These are phyloP conservation scores for Watsonalla cultraria DNA, from an alignment of 2,888 invertebrate genomes.

Conservation along the genomic window DNA sequence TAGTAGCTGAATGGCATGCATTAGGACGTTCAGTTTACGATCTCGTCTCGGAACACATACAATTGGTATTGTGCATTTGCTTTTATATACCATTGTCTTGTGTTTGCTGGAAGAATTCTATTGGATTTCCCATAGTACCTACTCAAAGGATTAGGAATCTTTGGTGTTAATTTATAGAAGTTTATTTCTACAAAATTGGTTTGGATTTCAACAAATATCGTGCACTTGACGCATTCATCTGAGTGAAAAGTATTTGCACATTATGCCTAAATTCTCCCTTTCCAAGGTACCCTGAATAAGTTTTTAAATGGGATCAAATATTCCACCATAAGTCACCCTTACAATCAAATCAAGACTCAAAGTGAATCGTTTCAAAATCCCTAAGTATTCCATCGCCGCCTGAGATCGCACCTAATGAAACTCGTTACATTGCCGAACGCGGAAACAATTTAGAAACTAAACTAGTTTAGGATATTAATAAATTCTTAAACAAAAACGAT, in stretches of 20 bases:
- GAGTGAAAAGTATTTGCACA: too few species aligned
- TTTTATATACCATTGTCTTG: background rate
- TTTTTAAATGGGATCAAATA: too few species aligned
- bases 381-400: background rate
- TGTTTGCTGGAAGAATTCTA: too few species aligned
- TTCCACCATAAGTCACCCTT: background rate
- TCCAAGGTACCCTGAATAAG: too few species aligned
- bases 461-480: slow-evolving; percentile 9
- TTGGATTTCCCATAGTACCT: too few species aligned
- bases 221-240: too few species aligned
- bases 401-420: background rate
- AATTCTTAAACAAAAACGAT: slow-evolving; percentile 16
- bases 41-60: slow-evolving; percentile 19
- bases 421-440: background rate
- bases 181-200: too few species aligned
- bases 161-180: too few species aligned
- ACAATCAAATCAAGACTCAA: background rate
- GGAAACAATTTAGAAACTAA: slow-evolving; percentile 1
- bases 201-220: too few species aligned
- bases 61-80: slow-evolving; percentile 9
- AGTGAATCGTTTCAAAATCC: background rate
- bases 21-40: slow-evolving; percentile 46
- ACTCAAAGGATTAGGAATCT: too few species aligned
- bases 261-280: too few species aligned
- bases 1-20: slow-evolving; percentile 28